Percentiles rank a stretch among this genome's conserved stretches.
phyloP scores from a whole-genome alignment of 2,888 invertebrate species.

The Acheta domesticus region DNA sequence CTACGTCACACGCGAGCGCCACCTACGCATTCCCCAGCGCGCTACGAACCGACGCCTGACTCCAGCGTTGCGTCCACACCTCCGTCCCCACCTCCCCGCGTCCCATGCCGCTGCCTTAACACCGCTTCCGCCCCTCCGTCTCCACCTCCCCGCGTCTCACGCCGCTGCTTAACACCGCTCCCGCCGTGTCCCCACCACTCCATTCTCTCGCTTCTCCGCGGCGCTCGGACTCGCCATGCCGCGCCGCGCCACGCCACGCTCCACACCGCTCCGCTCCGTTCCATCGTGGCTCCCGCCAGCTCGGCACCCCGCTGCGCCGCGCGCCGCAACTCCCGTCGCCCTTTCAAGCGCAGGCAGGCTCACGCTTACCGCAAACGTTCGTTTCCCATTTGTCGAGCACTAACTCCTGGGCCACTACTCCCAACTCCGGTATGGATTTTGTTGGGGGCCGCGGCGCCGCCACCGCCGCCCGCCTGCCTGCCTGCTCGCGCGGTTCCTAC shows the following conservation, averaged over 20 bases:
- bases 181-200: no score
- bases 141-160: no score
- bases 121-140: no score
- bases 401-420: neutral
- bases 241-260: neutral
- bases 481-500: neutral
- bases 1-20: no score
- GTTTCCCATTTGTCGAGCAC: neutral
- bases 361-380: conserved; percentile 18
- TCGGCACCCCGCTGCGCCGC: neutral
- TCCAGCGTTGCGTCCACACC: no score
- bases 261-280: neutral
- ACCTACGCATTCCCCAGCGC: no score
- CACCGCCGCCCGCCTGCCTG: neutral
- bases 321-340: neutral
- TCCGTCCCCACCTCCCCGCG: no score
- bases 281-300: neutral
- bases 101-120: no score
- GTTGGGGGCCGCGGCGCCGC: neutral
- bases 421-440: conserved; percentile 18
- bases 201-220: neutral
- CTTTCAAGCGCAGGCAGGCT: conserved; percentile 5
- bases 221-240: neutral
- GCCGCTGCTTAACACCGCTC: no score
- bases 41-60: no score